Evolutionary conservation across 1,140 invertebrate species (phyloP).

Genomic region (Drosophila athabasca): DNA sequence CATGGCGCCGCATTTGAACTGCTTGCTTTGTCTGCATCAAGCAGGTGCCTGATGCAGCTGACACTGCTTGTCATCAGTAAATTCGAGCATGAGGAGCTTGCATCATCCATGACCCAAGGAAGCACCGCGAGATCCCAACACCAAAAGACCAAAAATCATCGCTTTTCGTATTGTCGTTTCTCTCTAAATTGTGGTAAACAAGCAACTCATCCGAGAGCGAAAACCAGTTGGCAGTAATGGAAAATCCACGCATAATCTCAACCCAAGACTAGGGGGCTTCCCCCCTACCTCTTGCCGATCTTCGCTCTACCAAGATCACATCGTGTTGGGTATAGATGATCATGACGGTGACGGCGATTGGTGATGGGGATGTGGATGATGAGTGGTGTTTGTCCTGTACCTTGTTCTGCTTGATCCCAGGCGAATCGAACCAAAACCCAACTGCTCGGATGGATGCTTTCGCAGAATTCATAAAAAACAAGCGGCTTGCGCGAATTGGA

Average conservation of each 20-base stretch:
- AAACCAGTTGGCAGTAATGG: conserved; percentile 40
- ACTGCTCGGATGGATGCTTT: conserved; percentile 6
- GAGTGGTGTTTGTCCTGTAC: conserved; percentile 24
- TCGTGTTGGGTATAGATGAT: too few species aligned
- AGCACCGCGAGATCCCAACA: conserved; percentile 1
- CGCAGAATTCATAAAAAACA: conserved; percentile 7
- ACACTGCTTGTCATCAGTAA: too few species aligned
- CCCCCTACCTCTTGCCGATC: conserved; percentile 3
- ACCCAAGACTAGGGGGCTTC: conserved; percentile 9
- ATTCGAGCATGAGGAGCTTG: too few species aligned
- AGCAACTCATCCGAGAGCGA: conserved; percentile 30
- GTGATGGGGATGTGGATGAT: background rate
- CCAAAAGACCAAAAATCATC: background rate
- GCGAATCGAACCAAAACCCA: background rate
- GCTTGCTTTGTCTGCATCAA: background rate
- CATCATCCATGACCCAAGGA: background rate
- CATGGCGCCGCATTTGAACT: conserved; percentile 5
- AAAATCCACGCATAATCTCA: conserved; percentile 48
- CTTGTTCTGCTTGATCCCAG: conserved; percentile 17
- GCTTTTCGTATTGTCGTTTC: conserved; percentile 11
- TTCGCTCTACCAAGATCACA: background rate
- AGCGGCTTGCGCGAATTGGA: background rate
- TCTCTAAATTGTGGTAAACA: conserved; percentile 21
- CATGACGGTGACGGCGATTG: too few species aligned
- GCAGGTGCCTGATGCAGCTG: background rate